Evolutionary conservation across 1,140 invertebrate genomes (phyloP), one percentile per base, ranked within the genome.

Genomic region (Halyomorpha halys): DNA sequence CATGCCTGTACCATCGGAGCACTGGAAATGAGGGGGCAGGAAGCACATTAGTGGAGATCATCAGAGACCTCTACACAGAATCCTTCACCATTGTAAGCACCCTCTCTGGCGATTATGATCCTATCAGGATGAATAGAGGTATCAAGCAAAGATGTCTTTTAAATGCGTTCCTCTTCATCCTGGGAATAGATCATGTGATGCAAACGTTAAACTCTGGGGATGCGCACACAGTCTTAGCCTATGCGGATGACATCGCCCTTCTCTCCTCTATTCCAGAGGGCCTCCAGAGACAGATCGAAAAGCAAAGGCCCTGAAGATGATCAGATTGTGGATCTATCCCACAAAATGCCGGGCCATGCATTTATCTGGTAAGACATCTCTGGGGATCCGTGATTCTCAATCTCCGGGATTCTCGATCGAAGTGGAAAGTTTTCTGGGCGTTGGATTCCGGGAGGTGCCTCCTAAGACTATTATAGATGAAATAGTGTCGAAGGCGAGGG

Each of bases 1-100:
- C 21, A 45, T 6, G 64, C 64, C 11, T 66, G 71, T 30, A 51
- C 71, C 8, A 8, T 8, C 3, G 0, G 27, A 44, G 4, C 75
- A 75, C 59, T 76, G 73, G 73, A 60, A 72, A 13, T 73, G 75
- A 75, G 44, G 66, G 27, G 65, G 71, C 0, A 70, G 71, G 0
- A 44, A 73, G 27, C 27, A n/a, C n/a, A n/a, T n/a, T 30, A 8
- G 27, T 30, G 27, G 27, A 30, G 3, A 30, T 8, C n/a, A n/a
- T n/a, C n/a, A n/a, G n/a, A n/a, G n/a, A n/a, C n/a, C n/a, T n/a
- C n/a, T n/a, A n/a, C n/a, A 30, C 27, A 30, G 27, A 30, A 4
- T 30, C 27, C 8, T 30, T 3, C 27, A 30, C 27, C 27, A 30
- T 3, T 8, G 27, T 30, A 8, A 30, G 27, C 27, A 4, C 27